Evolutionary conservation across 23 tunicate species (phyloP).

Genomic region (Halocynthia roretzi): DNA sequence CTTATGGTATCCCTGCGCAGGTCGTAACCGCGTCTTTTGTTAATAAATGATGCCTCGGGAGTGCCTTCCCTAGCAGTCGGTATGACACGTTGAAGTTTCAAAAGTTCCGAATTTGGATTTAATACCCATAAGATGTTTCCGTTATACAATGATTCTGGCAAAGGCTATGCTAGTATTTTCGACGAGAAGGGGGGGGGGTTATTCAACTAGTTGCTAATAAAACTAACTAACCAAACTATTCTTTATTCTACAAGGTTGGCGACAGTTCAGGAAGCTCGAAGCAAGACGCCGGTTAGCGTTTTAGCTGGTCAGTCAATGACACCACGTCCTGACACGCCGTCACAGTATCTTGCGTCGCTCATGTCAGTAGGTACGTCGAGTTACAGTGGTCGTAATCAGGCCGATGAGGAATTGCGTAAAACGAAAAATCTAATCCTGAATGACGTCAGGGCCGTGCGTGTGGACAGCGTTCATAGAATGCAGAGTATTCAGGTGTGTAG

Average conservation of each 20-base stretch:
- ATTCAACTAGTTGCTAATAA: too few species aligned
- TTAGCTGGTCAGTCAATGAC: neutral
- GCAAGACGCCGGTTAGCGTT: slow-evolving; percentile 46
- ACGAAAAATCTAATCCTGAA: slow-evolving; percentile 18
- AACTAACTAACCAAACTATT: too few species aligned
- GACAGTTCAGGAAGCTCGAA: slow-evolving; percentile 78
- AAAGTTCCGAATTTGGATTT: too few species aligned
- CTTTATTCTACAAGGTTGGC: slow-evolving; percentile 36
- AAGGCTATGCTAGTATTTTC: too few species aligned
- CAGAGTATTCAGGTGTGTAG: slow-evolving; percentile 60
- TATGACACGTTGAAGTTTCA: too few species aligned
- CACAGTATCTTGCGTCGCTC: slow-evolving; percentile 2
- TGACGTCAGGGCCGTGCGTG: slow-evolving; percentile 35
- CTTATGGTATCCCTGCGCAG: too few species aligned
- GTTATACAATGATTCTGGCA: too few species aligned
- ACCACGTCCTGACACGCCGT: slow-evolving; percentile 54
- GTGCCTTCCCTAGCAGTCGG: too few species aligned
- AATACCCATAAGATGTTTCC: too few species aligned
- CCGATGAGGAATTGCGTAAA: slow-evolving; percentile 25
- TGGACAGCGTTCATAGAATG: slow-evolving; percentile 66
- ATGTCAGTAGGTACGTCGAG: neutral
- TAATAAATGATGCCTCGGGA: too few species aligned
- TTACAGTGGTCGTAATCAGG: neutral
- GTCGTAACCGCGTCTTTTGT: too few species aligned
- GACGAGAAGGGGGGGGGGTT: too few species aligned